Evolutionary conservation across 2,888 invertebrate species (phyloP).

Genomic region (Himalopsyche japonica): DNA sequence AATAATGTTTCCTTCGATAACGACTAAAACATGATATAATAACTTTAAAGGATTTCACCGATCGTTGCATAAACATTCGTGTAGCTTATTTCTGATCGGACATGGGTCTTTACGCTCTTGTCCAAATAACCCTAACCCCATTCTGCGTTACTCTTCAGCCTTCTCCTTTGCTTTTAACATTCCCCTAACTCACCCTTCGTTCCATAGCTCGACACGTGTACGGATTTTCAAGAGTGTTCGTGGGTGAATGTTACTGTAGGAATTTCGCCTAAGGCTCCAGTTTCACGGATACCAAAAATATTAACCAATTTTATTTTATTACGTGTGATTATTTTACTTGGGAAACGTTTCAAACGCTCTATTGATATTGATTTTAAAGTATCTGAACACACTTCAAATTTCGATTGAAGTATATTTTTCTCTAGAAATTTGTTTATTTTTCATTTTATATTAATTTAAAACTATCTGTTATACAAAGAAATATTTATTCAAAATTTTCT

Average conservation of each 20-base stretch:
- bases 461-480: no score
- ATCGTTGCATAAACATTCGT: neutral
- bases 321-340: neutral
- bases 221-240: neutral
- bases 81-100: neutral
- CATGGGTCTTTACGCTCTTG: neutral
- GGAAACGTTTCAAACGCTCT: neutral
- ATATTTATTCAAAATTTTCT: no score
- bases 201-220: neutral
- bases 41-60: neutral
- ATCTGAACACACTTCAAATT: no score
- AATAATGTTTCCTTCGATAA: no score
- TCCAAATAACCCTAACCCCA: neutral
- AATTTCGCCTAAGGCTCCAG: neutral
- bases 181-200: neutral
- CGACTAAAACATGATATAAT: neutral
- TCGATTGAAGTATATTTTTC: no score
- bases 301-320: neutral
- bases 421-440: no score
- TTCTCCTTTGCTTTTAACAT: neutral
- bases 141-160: neutral
- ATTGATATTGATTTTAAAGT: no score
- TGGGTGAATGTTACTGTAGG: conserved; percentile 1
- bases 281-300: neutral
- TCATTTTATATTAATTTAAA: no score